Percentiles rank a stretch among this genome's conserved stretches.
Evolutionary conservation across 2,797 vertebrate genomes (phyloP).

Genomic region (Squalus acanthias): DNA sequence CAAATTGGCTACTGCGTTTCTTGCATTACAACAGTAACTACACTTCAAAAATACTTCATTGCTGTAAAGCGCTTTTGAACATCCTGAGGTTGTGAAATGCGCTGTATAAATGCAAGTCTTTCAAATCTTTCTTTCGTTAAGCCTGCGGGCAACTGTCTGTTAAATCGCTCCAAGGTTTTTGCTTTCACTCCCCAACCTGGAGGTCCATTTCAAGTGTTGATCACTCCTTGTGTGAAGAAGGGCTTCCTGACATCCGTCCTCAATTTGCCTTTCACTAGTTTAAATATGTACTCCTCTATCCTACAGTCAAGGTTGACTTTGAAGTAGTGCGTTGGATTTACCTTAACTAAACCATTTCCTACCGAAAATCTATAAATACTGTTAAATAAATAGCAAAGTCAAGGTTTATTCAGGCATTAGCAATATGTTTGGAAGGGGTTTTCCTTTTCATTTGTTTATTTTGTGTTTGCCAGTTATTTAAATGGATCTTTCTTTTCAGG

Average conservation of each 20-base stretch:
- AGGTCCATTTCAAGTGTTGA: not conserved
- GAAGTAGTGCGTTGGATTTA: not conserved
- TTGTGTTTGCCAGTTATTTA: not conserved
- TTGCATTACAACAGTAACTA: not conserved
- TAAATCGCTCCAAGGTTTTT: not conserved
- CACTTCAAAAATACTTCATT: not conserved
- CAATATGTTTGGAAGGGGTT: not conserved
- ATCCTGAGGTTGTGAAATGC: too few species aligned
- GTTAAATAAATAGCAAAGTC: not conserved
- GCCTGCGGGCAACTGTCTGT: not conserved
- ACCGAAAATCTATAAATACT: not conserved
- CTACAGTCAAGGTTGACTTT: not conserved
- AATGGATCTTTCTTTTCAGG: conserved; percentile 57
- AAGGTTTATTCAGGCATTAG: not conserved
- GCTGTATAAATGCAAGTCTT: too few species aligned
- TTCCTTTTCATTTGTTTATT: not conserved
- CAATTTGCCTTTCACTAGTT: not conserved
- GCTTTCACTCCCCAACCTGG: not conserved
- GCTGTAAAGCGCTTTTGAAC: too few species aligned
- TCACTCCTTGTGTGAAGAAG: not conserved
- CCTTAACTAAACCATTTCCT: not conserved
- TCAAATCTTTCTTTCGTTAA: not conserved
- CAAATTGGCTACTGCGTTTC: not conserved
- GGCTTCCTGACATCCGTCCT: too few species aligned
- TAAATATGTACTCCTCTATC: not conserved